Percentiles rank a stretch among this genome's conserved stretches.
phyloP scores from a whole-genome alignment of 2,113 vertebrate species.

The Pelecanus crispus region DNA sequence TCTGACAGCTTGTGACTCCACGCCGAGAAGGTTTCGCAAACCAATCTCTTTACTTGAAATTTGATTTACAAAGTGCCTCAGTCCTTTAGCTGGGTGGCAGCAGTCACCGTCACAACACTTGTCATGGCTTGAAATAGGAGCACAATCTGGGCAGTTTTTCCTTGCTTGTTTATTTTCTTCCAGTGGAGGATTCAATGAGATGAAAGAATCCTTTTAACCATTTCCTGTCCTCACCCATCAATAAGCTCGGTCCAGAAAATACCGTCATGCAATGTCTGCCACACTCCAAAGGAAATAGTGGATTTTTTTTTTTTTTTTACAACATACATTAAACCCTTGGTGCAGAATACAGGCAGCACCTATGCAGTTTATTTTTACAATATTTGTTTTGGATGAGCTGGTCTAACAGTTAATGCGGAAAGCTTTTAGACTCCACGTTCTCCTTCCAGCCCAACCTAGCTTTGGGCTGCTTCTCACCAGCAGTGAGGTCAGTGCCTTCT shows the following conservation, averaged over 20 bases:
- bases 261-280: neutral
- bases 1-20: constrained; percentile 66
- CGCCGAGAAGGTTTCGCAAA: constrained; percentile 51
- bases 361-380: neutral
- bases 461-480: neutral
- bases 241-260: neutral
- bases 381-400: neutral
- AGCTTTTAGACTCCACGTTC: neutral
- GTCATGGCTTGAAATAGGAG: constrained; percentile 39
- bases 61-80: constrained; percentile 72
- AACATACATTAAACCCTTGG: neutral
- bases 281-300: neutral
- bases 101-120: constrained; percentile 40
- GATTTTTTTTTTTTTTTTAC: neutral
- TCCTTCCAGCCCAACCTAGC: neutral
- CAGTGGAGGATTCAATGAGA: neutral
- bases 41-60: constrained; percentile 70
- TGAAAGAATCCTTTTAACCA: constrained; percentile 40
- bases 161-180: constrained; percentile 31
- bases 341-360: neutral
- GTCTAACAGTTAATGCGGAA: neutral
- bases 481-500: neutral
- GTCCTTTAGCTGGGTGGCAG: constrained; percentile 63
- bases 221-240: neutral
- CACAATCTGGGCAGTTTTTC: neutral